Evolutionary conservation across 2,113 vertebrate genomes (phyloP).

Genomic region (Geococcyx californianus): DNA sequence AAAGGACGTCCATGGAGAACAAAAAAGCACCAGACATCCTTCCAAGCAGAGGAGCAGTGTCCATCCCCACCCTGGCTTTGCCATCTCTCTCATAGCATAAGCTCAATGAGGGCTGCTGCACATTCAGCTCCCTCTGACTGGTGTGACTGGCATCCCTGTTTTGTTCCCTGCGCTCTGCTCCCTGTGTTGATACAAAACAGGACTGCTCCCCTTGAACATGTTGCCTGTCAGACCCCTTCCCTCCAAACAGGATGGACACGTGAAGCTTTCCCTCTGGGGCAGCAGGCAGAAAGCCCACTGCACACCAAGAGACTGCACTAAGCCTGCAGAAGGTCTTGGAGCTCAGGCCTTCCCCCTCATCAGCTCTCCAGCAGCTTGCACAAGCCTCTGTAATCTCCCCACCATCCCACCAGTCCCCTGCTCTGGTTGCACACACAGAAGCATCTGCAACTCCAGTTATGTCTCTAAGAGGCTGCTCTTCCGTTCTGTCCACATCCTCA

Average conservation of each 20-base stretch:
- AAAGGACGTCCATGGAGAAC: not conserved
- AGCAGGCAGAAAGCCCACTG: not conserved
- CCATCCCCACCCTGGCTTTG: not conserved
- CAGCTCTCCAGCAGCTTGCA: not conserved
- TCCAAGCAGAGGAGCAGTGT: not conserved
- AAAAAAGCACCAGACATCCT: not conserved
- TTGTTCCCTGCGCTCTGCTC: not conserved
- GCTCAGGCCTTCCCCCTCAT: not conserved
- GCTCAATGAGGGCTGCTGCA: not conserved
- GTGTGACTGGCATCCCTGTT: not conserved
- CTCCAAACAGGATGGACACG: not conserved
- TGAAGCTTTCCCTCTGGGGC: not conserved
- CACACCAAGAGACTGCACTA: not conserved
- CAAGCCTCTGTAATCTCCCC: not conserved
- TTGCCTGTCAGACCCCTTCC: not conserved
- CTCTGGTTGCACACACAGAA: not conserved
- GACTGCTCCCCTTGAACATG: not conserved
- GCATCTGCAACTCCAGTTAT: not conserved
- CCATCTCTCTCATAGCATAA: not conserved
- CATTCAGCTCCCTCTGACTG: not conserved
- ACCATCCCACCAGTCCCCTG: accelerated
- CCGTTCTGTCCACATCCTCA: not conserved
- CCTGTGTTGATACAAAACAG: not conserved
- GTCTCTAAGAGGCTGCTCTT: not conserved
- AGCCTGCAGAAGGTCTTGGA: not conserved